Evolutionary conservation across 2,113 vertebrate species (phyloP), one percentile per base, ranked within the genome.

Genomic region (Petrocephalus microphthalmus): DNA sequence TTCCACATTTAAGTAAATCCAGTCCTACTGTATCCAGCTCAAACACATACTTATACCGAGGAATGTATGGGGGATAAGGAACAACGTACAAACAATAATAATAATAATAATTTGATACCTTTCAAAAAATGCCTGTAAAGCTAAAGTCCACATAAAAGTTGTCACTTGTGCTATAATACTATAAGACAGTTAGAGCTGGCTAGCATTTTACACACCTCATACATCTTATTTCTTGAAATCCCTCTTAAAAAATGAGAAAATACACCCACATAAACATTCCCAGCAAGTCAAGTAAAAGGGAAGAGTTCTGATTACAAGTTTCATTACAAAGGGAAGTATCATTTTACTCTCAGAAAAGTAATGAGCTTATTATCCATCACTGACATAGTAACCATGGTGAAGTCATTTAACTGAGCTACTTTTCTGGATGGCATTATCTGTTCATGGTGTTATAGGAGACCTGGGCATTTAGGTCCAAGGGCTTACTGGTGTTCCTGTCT

Each of bases 371-470:
- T 45, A 49, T 83, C 81, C 81, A n/a, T 45, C 45, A 42, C 81
- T 11, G 45, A 29, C 25, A 29, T 25, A n/a, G 60, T 20, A 20
- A 45, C 37, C 17, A 81, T 45, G 19, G 74, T 20, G 74, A 17
- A 81, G 37, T 2, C 6, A 15, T 49, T 56, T 8, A 15, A 7
- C 29, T 60, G 52, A 60, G 6, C 45, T 19, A 60, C 45, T 29
- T 33, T 47, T 52, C 49, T 54, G 86, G 6, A 15, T 15, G 15
- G 42, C 25, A 15, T 29, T 89, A 87, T 93, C 87, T 92, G 93
- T 92, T 92, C 90, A 98, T 96, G 90, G 95, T 94, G 90, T 96
- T 95, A 15, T 98, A 97, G 13, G 95, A 88, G 0, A 91, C 5
- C 11, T 94, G 95, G 0, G 94, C 91, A 4, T 57, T 90, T 0